Evolutionary conservation across 2,113 vertebrate genomes (phyloP).

Genomic region (Laterallus jamaicensis): DNA sequence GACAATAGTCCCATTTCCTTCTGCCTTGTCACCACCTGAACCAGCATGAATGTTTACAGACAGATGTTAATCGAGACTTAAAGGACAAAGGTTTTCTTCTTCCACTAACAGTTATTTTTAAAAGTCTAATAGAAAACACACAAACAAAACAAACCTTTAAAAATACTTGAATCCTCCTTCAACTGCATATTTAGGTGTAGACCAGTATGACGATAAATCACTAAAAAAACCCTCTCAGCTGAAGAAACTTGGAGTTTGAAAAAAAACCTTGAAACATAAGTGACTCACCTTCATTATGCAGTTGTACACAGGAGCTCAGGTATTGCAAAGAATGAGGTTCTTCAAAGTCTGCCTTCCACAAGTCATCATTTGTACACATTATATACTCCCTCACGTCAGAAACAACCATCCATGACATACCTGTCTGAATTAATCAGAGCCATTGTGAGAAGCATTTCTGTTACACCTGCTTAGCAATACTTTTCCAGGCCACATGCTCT

Average conservation of each 20-base stretch:
- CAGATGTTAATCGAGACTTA: not conserved
- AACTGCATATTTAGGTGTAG: not conserved
- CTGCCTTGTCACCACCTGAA: not conserved
- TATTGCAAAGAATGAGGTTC: not conserved
- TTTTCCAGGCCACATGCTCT: constrained; percentile 34
- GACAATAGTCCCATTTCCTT: not conserved
- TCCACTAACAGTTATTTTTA: not conserved
- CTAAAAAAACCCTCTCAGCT: not conserved
- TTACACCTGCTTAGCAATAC: constrained; percentile 4
- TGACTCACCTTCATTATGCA: constrained; percentile 13
- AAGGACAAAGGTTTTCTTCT: not conserved
- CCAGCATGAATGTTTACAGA: not conserved
- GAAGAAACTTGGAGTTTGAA: not conserved
- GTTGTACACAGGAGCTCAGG: not conserved
- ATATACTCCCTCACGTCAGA: not conserved
- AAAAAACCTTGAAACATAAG: not conserved
- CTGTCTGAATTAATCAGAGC: constrained; percentile 25
- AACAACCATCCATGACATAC: constrained; percentile 13
- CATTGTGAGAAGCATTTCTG: not conserved
- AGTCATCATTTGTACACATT: not conserved
- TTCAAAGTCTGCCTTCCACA: not conserved
- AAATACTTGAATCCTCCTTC: not conserved
- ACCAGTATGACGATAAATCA: not conserved
- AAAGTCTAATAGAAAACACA: not conserved
- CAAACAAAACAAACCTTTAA: not conserved